Evolutionary conservation across 2,113 vertebrate species (phyloP).

Genomic region (Carettochelys insculpta): DNA sequence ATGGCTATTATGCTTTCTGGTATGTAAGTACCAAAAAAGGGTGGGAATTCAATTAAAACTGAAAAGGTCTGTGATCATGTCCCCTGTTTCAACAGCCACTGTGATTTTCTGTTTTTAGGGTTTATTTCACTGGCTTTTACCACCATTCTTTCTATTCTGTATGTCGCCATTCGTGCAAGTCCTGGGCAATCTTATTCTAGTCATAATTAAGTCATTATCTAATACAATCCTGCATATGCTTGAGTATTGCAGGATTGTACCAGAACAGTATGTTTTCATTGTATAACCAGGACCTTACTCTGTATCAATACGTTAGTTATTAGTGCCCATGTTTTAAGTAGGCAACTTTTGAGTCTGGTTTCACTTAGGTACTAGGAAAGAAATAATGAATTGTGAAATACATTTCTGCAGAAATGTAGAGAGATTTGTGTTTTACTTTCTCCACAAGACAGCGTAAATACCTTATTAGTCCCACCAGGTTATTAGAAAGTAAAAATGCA

Average conservation of each 20-base stretch:
- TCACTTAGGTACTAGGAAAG: neutral
- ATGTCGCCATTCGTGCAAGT: neutral
- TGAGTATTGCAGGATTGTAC: neutral
- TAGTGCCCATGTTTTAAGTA: neutral
- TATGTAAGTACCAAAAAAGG: neutral
- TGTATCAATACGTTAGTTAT: neutral
- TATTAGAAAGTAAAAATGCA: neutral
- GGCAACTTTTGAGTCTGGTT: neutral
- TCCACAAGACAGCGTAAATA: neutral
- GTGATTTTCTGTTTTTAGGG: neutral
- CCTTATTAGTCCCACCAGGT: neutral
- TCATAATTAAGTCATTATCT: neutral
- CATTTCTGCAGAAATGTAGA: neutral
- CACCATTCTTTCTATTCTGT: conserved; percentile 9
- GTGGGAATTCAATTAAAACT: neutral
- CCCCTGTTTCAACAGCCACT: neutral
- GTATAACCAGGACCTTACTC: neutral
- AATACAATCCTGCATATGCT: too few species aligned
- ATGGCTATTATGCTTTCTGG: neutral
- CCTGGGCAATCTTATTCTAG: neutral
- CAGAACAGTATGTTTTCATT: neutral
- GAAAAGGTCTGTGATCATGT: neutral
- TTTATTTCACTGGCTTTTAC: neutral
- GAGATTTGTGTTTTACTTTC: neutral
- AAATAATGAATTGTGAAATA: neutral